Base-by-base conservation (phyloP, 2,888 invertebrate genomes). In the Mystacides longicornis region DNA sequence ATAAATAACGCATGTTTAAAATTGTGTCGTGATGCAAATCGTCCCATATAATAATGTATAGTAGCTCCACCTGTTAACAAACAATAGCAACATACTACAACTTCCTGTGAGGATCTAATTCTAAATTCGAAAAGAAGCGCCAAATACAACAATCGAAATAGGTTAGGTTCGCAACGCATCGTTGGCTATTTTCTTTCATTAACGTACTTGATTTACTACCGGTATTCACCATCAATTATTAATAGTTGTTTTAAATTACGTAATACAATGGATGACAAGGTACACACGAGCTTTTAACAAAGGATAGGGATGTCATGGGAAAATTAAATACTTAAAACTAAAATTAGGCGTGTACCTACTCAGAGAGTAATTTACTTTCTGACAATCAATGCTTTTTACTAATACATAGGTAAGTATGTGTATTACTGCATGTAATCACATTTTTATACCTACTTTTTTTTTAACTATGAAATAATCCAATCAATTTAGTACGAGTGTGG, bases 221-320 rank as follows among this genome's bases (percentile, higher is more conserved):
- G 37, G 37, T 14, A 37, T 14, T 37, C 37, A 37, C 14, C 14
- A 37, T 37, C 14, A 37, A 37, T 37, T 37, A 37, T 37, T 3
- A 37, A 37, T 14, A 37, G 64, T 67, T 65, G 67, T 85, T 86
- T 82, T 87, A 95, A 96, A 37, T 37, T 37, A 37, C 16, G 37
- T 37, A 14, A 37, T 37, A 37, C 14, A 37, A 37, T 37, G 16
- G 4, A 37, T n/a, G 14, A 16, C 4, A 4, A 14, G 37, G 37
- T 37, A 37, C n/a, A 37, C 16, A 7, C 3, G 37, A 7, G 14
- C n/a, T n/a, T n/a, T 14, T n/a, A 37, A 37, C 37, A 37, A 37
- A 37, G 37, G 14, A 3, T 37, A 37, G 37, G n/a, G 37, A 37
- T 37, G 37, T 16, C 37, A 27, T 37, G 37, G 37, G 37, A 37